A percentile compares a stretch with the other conserved stretches of the same genome.
phyloP scores from a whole-genome alignment of 2,113 vertebrate species.

The Misgurnus mizolepis region DNA sequence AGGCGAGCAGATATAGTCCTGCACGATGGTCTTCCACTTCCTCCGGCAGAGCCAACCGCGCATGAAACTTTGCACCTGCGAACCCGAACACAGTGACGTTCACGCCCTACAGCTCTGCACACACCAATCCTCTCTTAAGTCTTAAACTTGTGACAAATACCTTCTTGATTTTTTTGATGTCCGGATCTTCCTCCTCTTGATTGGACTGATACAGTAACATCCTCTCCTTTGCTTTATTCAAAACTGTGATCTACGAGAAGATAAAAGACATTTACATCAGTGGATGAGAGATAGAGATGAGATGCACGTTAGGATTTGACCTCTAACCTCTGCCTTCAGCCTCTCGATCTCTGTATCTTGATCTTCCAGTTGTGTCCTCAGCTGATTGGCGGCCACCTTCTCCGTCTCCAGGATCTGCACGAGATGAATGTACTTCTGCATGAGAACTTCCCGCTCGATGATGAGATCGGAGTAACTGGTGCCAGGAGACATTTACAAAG shows the following conservation, averaged over 20 bases:
- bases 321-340: constrained; percentile 89
- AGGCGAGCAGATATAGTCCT: constrained; percentile 97
- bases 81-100: not conserved
- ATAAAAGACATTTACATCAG: not conserved
- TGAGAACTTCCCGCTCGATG: constrained; percentile 92
- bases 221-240: constrained; percentile 92
- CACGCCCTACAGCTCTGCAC: no score
- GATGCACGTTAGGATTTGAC: not conserved
- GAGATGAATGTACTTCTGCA: constrained; percentile 98
- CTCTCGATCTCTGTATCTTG: constrained; percentile 95
- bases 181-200: constrained; percentile 92
- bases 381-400: constrained; percentile 94
- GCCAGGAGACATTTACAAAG: not conserved
- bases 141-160: constrained; percentile 62
- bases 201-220: constrained; percentile 83
- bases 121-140: no score
- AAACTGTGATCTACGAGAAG: constrained; percentile 78
- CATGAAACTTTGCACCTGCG: constrained; percentile 96
- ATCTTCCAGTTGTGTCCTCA: constrained; percentile 94
- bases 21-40: constrained; percentile 98
- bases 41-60: constrained; percentile 94
- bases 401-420: constrained; percentile 97
- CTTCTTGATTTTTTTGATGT: constrained; percentile 99
- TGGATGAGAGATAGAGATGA: not conserved
- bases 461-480: constrained; percentile 90